Evolutionary conservation across 2,797 vertebrate species (phyloP), one percentile per base, ranked within the genome.

Genomic region (Anolis apletophallus): DNA sequence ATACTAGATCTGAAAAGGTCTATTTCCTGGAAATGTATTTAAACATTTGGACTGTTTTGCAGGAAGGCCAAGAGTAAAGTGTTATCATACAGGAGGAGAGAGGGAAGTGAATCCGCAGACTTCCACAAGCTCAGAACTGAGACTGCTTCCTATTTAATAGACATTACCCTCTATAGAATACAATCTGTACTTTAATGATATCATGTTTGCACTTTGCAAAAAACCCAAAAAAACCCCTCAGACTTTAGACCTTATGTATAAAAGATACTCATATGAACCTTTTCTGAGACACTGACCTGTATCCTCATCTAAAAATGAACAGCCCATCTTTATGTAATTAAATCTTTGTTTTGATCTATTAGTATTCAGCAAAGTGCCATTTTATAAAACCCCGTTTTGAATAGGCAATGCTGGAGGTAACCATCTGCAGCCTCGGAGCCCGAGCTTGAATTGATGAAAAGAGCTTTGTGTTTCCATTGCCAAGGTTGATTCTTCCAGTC

Each of bases 401-500:
- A 95, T 96, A 96, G 96, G 94, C 94, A 89, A 94, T 94, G 96
- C 96, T 96, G 95, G 94, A 96, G 95, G 95, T 96, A 96, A 95
- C 96, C 96, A 97, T 97, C 96, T 97, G 96, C 95, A 95, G 95
- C 95, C 96, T 96, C 96, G 94, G 95, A 96, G 93, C 74, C 94
- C 85, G 94, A 29, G 1, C 95, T 95, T 96, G 96, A 95, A 95
- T 92, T 95, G 95, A 97, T 97, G 97, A 98, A 97, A 97, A 97
- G 95, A 95, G 94, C 97, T 97, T 98, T 98, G 97, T 98, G 95
- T 95, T 96, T 96, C 96, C 97, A 97, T 95, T 95, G 97, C 96
- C 97, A 97, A 97, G 97, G 97, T 97, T 96, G 96, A 97, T 97
- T 96, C 97, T 96, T 96, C 93, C 94, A 97, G 96, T 96, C 97